phyloP scores from a whole-genome alignment of 2,113 vertebrate species.

The Azemiops feae region DNA sequence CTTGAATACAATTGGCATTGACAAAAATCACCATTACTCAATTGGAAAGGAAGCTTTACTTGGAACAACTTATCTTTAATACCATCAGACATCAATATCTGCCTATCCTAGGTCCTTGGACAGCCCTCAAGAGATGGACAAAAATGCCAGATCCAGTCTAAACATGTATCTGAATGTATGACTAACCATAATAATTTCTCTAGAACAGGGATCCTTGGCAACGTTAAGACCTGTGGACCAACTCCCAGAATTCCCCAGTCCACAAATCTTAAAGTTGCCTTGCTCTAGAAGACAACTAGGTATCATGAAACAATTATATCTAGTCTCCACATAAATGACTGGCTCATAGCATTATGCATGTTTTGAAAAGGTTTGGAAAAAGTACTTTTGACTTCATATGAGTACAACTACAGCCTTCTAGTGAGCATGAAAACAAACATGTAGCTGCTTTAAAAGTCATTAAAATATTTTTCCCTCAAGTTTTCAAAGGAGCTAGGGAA shows the following conservation, averaged over 20 bases:
- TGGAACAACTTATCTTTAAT: not conserved
- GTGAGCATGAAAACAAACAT: not conserved
- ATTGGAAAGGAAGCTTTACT: not conserved
- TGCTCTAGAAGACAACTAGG: not conserved
- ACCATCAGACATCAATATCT: not conserved
- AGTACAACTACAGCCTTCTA: not conserved
- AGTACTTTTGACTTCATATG: not conserved
- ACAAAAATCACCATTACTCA: not conserved
- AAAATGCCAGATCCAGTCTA: not conserved
- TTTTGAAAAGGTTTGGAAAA: not conserved
- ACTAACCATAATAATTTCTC: not conserved
- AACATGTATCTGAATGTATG: not conserved
- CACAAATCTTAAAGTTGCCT: too few species aligned
- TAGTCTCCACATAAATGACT: not conserved
- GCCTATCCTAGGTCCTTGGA: not conserved
- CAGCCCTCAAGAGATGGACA: not conserved
- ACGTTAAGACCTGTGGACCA: too few species aligned
- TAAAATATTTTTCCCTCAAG: not conserved
- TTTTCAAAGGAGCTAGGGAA: not conserved
- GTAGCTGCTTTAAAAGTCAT: not conserved
- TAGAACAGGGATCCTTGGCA: not conserved
- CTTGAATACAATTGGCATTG: too few species aligned
- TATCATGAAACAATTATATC: not conserved
- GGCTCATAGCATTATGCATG: not conserved
- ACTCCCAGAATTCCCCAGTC: too few species aligned